phyloP scores from a whole-genome alignment of 2,888 invertebrate genomes.

The Stomorhina lunata region DNA sequence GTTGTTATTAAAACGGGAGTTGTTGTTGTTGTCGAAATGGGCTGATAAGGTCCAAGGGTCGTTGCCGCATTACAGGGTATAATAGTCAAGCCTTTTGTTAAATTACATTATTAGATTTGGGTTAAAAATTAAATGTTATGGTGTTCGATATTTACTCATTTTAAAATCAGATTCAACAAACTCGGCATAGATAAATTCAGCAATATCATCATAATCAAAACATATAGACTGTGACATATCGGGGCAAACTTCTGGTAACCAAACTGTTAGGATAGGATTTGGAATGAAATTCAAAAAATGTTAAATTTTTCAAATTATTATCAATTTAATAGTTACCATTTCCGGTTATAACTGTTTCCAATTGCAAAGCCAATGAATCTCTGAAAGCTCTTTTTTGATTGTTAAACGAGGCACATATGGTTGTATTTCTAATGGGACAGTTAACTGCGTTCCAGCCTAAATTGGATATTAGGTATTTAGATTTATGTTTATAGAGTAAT shows the following conservation, averaged over 20 bases:
- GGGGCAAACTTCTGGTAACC: no score
- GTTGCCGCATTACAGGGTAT: neutral
- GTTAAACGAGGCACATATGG: neutral
- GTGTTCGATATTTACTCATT: no score
- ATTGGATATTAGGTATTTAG: neutral
- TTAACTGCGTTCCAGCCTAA: neutral
- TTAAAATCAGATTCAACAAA: no score
- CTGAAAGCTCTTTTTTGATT: neutral
- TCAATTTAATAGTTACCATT: neutral
- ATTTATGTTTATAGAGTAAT: neutral
- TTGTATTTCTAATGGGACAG: neutral
- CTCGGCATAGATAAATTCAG: no score
- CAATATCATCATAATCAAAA: no score
- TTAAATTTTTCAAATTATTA: no score
- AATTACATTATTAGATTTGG: neutral
- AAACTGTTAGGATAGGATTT: no score
- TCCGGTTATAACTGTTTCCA: constrained; percentile 5
- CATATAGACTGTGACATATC: no score
- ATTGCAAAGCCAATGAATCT: neutral
- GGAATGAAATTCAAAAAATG: no score
- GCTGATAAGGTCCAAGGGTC: no score
- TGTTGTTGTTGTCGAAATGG: neutral
- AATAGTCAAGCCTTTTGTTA: constrained; percentile 15
- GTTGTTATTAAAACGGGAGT: no score
- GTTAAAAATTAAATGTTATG: no score